phyloP scores from a whole-genome alignment of 2,888 invertebrate genomes.

The Xanthorhoe designata region DNA sequence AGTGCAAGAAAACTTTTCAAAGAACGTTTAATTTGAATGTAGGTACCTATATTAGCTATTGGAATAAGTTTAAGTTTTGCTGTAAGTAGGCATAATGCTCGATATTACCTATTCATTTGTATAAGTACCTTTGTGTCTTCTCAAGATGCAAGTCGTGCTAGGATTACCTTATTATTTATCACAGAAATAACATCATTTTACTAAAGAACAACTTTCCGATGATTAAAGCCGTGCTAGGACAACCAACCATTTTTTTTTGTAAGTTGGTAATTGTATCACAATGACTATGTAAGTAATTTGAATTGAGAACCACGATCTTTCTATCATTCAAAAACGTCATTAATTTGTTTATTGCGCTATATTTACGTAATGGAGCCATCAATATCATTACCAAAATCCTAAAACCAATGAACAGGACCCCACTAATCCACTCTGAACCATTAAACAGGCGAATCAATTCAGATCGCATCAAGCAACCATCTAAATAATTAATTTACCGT shows the following conservation, averaged over 20 bases:
- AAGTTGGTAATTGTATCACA: background rate
- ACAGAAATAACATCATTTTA: too few relatives aligned
- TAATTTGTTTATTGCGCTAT: background rate
- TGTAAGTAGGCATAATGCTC: background rate
- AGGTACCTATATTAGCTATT: too few relatives aligned
- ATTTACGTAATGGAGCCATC: conserved; percentile 14
- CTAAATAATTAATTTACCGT: conserved; percentile 36
- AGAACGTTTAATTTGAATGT: background rate
- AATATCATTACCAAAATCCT: conserved; percentile 27
- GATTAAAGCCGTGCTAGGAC: background rate
- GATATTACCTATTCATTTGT: too few relatives aligned
- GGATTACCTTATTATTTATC: too few relatives aligned
- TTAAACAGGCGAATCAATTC: conserved; percentile 29
- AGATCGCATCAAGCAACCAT: conserved; percentile 21
- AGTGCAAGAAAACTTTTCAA: background rate
- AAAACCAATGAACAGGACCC: conserved; percentile 25
- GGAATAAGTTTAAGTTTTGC: background rate
- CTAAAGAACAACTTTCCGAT: too few relatives aligned
- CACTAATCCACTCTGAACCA: conserved; percentile 20
- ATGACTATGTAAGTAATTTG: background rate
- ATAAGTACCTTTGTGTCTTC: too few relatives aligned
- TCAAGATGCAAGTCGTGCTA: too few relatives aligned
- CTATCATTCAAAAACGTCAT: background rate
- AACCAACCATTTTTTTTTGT: background rate
- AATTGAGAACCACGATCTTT: background rate